A percentile compares a stretch with the other conserved stretches of the same genome.
phyloP scores from a whole-genome alignment of 2,888 invertebrate species.

The Meiosimyza platycephala region DNA sequence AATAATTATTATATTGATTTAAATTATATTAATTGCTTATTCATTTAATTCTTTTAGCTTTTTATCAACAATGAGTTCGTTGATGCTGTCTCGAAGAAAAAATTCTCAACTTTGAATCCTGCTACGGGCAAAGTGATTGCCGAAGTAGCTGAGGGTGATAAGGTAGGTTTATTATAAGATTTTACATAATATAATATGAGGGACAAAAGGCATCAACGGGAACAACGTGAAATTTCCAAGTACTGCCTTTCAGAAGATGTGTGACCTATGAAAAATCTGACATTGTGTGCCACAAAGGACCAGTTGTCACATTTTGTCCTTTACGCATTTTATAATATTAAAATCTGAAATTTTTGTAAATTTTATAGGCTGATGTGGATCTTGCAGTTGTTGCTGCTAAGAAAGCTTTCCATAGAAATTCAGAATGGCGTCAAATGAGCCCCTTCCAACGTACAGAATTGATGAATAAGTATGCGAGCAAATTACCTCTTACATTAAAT shows the following conservation, averaged over 20 bases:
- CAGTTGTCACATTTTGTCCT: no score
- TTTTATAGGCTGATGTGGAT: constrained; percentile 79
- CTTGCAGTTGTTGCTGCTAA: constrained; percentile 84
- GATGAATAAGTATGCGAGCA: constrained; percentile 70
- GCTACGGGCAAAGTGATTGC: constrained; percentile 79
- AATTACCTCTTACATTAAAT: not conserved
- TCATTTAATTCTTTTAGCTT: constrained; percentile 68
- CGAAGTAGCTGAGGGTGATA: constrained; percentile 85
- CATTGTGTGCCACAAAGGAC: no score
- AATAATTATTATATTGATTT: no score
- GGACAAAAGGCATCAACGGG: no score
- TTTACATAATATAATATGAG: no score
- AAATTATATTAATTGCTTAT: no score
- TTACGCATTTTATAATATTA: no score
- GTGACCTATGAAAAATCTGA: no score
- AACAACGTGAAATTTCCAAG: no score
- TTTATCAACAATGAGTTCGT: constrained; percentile 87
- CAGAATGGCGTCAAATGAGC: constrained; percentile 84
- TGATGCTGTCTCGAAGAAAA: constrained; percentile 85
- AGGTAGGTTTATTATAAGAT: constrained; percentile 69
- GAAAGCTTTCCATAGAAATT: constrained; percentile 78
- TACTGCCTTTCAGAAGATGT: no score
- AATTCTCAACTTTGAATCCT: constrained; percentile 88
- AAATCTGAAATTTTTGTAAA: no score
- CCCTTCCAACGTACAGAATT: constrained; percentile 82